Conservation (phyloP, 2,888 invertebrate genomes). For the Hyles lineata region DNA sequence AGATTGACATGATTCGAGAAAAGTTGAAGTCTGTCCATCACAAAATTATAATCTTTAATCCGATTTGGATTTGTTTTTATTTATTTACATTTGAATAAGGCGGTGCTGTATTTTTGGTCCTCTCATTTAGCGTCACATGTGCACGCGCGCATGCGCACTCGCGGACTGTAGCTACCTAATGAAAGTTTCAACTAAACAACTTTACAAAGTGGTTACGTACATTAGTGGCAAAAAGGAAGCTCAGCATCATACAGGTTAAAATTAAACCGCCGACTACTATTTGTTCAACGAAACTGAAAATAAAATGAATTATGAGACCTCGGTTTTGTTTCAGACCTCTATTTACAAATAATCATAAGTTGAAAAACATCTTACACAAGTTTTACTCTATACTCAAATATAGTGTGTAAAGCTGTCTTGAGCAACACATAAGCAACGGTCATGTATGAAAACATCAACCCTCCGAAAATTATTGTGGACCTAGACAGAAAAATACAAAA, state of each 20-base stretch:
- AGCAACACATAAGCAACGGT: conserved; percentile 63
- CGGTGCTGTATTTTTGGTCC: too few relatives aligned
- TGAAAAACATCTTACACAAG: conserved; percentile 65
- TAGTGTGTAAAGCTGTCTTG: conserved; percentile 72
- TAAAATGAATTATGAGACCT: conserved; percentile 24
- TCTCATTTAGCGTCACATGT: too few relatives aligned
- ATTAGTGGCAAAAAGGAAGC: conserved; percentile 62
- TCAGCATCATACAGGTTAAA: conserved; percentile 62
- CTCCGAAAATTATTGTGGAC: conserved; percentile 66
- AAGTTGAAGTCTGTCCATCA: too few relatives aligned
- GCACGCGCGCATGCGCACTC: too few relatives aligned
- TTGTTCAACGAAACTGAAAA: conserved; percentile 69
- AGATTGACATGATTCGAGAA: too few relatives aligned
- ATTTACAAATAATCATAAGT: not conserved
- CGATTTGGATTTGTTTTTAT: too few relatives aligned
- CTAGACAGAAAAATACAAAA: conserved; percentile 47
- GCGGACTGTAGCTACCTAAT: not conserved
- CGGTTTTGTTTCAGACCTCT: too few relatives aligned
- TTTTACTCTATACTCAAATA: conserved; percentile 77
- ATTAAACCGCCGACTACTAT: conserved; percentile 61
- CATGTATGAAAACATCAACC: conserved; percentile 68
- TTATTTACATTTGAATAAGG: too few relatives aligned
- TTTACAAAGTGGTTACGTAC: conserved; percentile 51
- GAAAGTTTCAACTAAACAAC: not conserved
- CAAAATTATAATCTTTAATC: too few relatives aligned